These are phyloP conservation scores for Sclerurus mexicanus DNA, from an alignment of 2,113 vertebrate genomes.

Conservation along the genomic window DNA sequence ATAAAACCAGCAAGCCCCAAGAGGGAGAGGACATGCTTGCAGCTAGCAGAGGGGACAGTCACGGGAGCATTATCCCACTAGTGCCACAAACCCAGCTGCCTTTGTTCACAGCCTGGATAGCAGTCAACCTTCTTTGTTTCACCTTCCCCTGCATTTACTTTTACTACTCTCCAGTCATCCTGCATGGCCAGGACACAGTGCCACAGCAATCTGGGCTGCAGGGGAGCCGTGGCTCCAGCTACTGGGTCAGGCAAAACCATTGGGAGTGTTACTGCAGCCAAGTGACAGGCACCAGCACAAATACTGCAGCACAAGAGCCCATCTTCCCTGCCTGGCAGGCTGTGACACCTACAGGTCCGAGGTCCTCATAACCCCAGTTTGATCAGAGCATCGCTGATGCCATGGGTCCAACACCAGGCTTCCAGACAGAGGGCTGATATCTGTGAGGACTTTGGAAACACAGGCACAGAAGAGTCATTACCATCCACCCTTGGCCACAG, in stretches of 20 bases:
- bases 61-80: background rate
- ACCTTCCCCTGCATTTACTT: background rate
- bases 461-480: background rate
- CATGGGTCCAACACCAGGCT: rapidly evolving
- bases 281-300: background rate
- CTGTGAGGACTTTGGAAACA: background rate
- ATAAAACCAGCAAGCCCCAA: background rate
- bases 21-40: background rate
- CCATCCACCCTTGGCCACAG: rapidly evolving
- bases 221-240: background rate
- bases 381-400: background rate
- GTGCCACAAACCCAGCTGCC: background rate
- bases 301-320: background rate
- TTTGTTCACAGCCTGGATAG: background rate
- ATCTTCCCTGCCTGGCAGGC: background rate
- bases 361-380: background rate
- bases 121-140: background rate
- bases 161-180: background rate
- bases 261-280: background rate
- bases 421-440: rapidly evolving
- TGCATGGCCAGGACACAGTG: background rate
- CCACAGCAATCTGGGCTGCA: background rate
- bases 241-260: background rate
- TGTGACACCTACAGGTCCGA: background rate
- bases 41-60: background rate